Percentiles rank a stretch among this genome's conserved stretches.
Conservation (phyloP, 2,113 vertebrate genomes). For the Austrofundulus limnaeus region DNA sequence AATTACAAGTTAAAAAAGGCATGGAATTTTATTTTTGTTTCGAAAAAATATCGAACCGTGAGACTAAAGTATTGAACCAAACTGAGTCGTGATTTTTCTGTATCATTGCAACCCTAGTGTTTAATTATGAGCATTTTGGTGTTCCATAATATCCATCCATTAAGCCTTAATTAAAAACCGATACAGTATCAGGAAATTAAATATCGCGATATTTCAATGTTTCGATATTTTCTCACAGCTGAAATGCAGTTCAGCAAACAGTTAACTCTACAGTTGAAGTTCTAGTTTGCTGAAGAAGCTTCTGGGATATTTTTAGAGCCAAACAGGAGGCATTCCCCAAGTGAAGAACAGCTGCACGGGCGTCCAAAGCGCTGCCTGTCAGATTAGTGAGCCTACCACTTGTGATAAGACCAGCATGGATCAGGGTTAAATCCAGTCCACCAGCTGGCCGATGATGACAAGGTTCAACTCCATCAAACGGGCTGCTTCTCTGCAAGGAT, state of each 20-base stretch:
- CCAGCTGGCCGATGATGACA: conserved; percentile 64
- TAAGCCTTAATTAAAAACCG: no score
- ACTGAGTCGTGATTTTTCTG: no score
- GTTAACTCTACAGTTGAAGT: conserved; percentile 22
- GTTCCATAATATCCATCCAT: no score
- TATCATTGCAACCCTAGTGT: no score
- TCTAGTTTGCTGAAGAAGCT: conserved; percentile 56
- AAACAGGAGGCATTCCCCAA: conserved; percentile 70
- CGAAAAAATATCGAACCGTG: no score
- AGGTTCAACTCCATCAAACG: conserved; percentile 26
- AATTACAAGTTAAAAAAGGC: no score
- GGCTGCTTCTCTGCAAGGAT: conserved; percentile 22
- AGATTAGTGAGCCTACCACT: conserved; percentile 68
- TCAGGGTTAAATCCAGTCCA: conserved; percentile 61
- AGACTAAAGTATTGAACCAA: no score
- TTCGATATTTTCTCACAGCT: no score
- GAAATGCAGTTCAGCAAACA: conserved; percentile 20
- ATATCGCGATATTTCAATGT: no score
- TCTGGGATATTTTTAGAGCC: conserved; percentile 76
- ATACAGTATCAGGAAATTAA: no score
- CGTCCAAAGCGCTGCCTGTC: conserved; percentile 63
- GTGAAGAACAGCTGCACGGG: conserved; percentile 75
- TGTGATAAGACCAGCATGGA: conserved; percentile 66
- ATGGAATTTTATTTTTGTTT: no score
- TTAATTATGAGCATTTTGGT: no score